Base-by-base conservation (phyloP, 2,888 invertebrate species). In the Chloroclysta siterata region DNA sequence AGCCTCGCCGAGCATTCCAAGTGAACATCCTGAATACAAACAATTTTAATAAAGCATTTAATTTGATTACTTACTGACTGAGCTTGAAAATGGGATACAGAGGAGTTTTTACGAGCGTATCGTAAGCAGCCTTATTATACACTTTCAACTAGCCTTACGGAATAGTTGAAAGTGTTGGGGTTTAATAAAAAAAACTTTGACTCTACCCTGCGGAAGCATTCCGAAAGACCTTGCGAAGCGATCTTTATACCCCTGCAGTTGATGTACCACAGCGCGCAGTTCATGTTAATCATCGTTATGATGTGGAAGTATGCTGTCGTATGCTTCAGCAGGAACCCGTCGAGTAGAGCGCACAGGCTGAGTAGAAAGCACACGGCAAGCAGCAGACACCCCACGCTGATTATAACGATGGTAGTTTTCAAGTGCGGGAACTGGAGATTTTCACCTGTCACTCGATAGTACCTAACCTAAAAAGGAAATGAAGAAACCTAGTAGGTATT, bases 211-310 rank as follows among this genome's bases (percentile, higher is more conserved):
- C 86, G 85, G 69, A 94, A 94, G 69, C 94, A 93, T 54, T 88
- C 87, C 0, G 94, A 93, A 2, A 94, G 84, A 59, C 94, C 93
- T 73, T 91, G 90, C 13, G 94, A 94, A 0, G 95, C 95, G 46
- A 94, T 94, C 75, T 94, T 94, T 62, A 95, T 95, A 2, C 94
- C 95, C 74, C 94, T 93, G 65, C 95, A 95, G 78, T 95, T 95
- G 59, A 95, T 95, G 73, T 95, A 95, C 95, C 95, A 95, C 2
- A 95, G 85, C 0, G 95, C 95, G 66, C 95, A 95, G 77, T 95
- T 95, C 95, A 95, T 95, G 73, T 95, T 95, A 54, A 95, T 94
- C 95, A 95, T 95, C 0, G 94, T 95, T 39, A 95, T 94, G 51
- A 95, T 95, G 72, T 95, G 95, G 75, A 94, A 94, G 75, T 95